Percentiles rank a stretch among this genome's conserved stretches.
Conservation (phyloP, 2,113 vertebrate species). For the Perccottus glenii region DNA sequence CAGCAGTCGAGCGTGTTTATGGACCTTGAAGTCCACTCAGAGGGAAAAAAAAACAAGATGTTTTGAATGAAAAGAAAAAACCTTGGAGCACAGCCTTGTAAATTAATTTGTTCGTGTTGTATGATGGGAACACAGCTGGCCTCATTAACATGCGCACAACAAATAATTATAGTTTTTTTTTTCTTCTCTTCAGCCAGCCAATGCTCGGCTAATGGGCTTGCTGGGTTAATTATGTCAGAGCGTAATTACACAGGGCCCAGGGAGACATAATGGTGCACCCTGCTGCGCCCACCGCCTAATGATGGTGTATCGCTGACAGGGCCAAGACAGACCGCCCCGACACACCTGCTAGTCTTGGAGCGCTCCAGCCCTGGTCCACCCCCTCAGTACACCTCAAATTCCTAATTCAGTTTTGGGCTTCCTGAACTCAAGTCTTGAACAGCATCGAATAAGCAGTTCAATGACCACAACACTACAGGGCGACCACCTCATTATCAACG, state of each 20-base stretch:
- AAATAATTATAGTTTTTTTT: slow-evolving; percentile 99
- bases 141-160: slow-evolving; percentile 99
- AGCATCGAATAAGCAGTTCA: slow-evolving; percentile 25
- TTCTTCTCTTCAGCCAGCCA: slow-evolving; percentile 82
- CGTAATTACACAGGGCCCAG: slow-evolving; percentile 99
- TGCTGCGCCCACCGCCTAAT: slow-evolving; percentile 93
- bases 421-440: slow-evolving; percentile 1
- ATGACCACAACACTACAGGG: slow-evolving; percentile 48
- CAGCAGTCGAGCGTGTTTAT: slow-evolving; percentile 53
- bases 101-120: slow-evolving; percentile 99
- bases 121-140: slow-evolving; percentile 99
- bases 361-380: slow-evolving; percentile 39
- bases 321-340: slow-evolving; percentile 81
- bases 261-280: slow-evolving; percentile 94
- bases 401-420: slow-evolving; percentile 25
- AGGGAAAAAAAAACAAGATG: slow-evolving; percentile 67
- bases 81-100: slow-evolving; percentile 92
- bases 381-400: slow-evolving; percentile 34
- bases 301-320: slow-evolving; percentile 89
- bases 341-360: slow-evolving; percentile 91
- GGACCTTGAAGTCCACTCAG: slow-evolving; percentile 78
- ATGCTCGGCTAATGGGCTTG: slow-evolving; percentile 98
- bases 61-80: slow-evolving; percentile 79
- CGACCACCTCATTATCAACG: slow-evolving; percentile 53
- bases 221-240: slow-evolving; percentile 99